A percentile compares a stretch with the other conserved stretches of the same genome.
Evolutionary conservation across 2,113 vertebrate species (phyloP).

Genomic region (Castor canadensis): DNA sequence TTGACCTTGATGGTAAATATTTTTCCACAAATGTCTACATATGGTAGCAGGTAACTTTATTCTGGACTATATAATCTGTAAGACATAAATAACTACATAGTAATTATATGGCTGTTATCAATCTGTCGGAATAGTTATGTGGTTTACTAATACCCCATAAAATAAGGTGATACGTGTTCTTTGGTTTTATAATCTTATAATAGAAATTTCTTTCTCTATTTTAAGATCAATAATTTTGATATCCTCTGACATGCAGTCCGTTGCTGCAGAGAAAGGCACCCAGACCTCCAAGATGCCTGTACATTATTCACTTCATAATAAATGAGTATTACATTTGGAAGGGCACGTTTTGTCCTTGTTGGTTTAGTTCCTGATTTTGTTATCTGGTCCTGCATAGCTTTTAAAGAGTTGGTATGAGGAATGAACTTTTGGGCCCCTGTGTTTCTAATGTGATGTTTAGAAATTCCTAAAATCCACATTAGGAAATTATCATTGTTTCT

Average conservation of each 20-base stretch:
- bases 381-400: neutral
- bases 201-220: neutral
- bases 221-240: constrained; percentile 17
- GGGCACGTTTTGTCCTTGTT: neutral
- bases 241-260: neutral
- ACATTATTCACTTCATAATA: neutral
- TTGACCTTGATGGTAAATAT: neutral
- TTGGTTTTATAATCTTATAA: neutral
- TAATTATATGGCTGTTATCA: constrained; percentile 46
- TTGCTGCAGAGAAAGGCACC: neutral
- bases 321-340: neutral
- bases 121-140: constrained; percentile 45
- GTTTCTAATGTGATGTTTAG: neutral
- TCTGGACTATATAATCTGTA: constrained; percentile 4
- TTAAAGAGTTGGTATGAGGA: neutral
- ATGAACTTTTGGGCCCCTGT: neutral
- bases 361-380: neutral
- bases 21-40: constrained; percentile 37
- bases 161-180: constrained; percentile 1
- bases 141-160: constrained; percentile 53
- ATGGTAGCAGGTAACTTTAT: constrained; percentile 63
- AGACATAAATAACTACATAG: constrained; percentile 26
- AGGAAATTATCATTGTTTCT: neutral
- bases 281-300: neutral
- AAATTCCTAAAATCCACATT: constrained; percentile 26